These are phyloP conservation scores for Aurelia sp. DNA, from an alignment of 30 jellyfish, hydroid and myxozoan genomes.

Conservation along the genomic window DNA sequence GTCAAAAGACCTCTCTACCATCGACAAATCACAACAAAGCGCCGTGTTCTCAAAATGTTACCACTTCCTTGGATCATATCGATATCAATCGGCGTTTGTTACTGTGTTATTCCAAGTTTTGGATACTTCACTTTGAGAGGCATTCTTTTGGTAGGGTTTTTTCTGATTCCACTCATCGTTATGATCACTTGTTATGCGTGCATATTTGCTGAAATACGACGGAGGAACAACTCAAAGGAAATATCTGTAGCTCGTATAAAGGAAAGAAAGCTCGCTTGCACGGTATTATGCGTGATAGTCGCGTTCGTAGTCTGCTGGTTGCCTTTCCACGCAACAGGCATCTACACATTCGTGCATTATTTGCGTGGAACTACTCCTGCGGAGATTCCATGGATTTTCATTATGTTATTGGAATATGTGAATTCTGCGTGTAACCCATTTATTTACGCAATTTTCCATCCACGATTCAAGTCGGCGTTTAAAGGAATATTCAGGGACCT, in stretches of 20 bases:
- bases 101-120: not conserved
- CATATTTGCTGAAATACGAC: not conserved
- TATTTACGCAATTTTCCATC: constrained; percentile 1
- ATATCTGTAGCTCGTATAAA: not conserved
- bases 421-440: not conserved
- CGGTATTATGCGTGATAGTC: not conserved
- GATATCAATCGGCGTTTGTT: no score
- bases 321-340: not conserved
- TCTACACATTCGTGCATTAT: not conserved
- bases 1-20: not conserved
- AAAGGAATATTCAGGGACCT: no score
- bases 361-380: not conserved
- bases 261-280: not conserved
- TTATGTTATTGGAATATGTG: not conserved
- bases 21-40: not conserved
- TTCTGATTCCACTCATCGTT: not conserved
- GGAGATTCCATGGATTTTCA: not conserved
- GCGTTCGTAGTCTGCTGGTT: not conserved
- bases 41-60: not conserved
- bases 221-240: not conserved
- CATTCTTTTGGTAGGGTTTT: not conserved
- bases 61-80: not conserved
- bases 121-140: not conserved
- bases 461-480: not conserved
- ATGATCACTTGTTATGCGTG: not conserved